Base-by-base conservation (phyloP, 2,888 invertebrate genomes). In the Ischnus inquisitorius region DNA sequence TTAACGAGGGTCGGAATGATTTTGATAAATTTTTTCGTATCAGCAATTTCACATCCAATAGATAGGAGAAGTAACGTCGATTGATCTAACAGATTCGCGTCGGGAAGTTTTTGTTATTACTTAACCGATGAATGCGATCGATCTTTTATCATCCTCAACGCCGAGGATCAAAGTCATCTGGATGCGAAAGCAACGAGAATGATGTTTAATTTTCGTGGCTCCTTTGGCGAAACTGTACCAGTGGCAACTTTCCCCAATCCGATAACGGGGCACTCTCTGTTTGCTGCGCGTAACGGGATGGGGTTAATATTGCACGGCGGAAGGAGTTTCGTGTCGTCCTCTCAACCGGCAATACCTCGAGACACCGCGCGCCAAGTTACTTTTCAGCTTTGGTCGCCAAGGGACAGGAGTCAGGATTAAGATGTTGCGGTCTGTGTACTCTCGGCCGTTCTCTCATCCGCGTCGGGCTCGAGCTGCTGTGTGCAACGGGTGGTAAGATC, bases 341-440 rank as follows among this genome's bases (percentile, higher is more conserved):
- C 48, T 69, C 28, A 46, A 51, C 43, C n/a, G 69, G 69, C 78
- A 60, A 69, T 69, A 48, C 43, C 69, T 54, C 69, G 48, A 60
- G 62, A 46, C 78, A 62, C 57, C 19, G 54, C 28, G 54, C 51
- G 22, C 69, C 60, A 69, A 78, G 62, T 74, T 74, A 81, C 68
- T 81, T 81, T 81, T 69, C 81, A 75, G 81, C 77, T 68, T 82
- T 68, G 54, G 41, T 69, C 60, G 68, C 46, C 54, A 22, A 34
- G 71, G 77, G 77, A 82, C 68, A 62, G 48, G 65, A 77, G 71
- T 82, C 65, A 43, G 82, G 82, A 82, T 82, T 82, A 82, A 82
- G 77, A 77, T 77, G 77, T 71, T 78, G 82, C 57, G 78, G 82
- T 77, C 43, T 25, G 62, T 48, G 22, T 64, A 60, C 69, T 51